Evolutionary conservation across 2,888 invertebrate genomes (phyloP).

Genomic region (Yponomeuta evonymella): DNA sequence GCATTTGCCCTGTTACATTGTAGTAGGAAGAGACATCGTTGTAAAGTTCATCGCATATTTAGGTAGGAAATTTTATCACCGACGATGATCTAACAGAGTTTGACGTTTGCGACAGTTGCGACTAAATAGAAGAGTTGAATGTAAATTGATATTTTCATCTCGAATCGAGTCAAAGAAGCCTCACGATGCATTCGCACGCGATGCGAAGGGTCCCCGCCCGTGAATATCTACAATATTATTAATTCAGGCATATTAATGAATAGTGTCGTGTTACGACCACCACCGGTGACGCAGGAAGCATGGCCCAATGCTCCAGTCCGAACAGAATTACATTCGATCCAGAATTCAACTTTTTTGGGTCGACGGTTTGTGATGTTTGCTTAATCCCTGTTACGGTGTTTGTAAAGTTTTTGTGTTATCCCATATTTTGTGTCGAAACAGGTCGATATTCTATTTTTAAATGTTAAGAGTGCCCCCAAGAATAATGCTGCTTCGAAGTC

Average conservation of each 20-base stretch:
- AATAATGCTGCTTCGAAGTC: no score
- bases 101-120: neutral
- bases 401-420: neutral
- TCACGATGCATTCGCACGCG: conserved; percentile 70
- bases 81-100: neutral
- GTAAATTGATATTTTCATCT: conserved; percentile 63
- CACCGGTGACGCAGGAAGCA: conserved; percentile 71
- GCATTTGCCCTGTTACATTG: neutral
- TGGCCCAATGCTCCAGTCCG: conserved; percentile 61
- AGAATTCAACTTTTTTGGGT: neutral
- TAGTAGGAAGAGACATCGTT: neutral
- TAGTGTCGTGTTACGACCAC: conserved; percentile 72
- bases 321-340: conserved; percentile 38
- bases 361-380: neutral
- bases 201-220: conserved; percentile 49
- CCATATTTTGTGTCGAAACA: neutral
- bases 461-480: no score
- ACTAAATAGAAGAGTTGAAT: conserved; percentile 16
- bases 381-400: neutral
- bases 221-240: conserved; percentile 70
- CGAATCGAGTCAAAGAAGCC: conserved; percentile 63
- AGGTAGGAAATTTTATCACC: neutral
- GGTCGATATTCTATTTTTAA: neutral
- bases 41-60: neutral
- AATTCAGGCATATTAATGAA: conserved; percentile 72